These are phyloP conservation scores for Eristalis arbustorum DNA, from an alignment of 2,888 invertebrate genomes.

Conservation along the genomic window DNA sequence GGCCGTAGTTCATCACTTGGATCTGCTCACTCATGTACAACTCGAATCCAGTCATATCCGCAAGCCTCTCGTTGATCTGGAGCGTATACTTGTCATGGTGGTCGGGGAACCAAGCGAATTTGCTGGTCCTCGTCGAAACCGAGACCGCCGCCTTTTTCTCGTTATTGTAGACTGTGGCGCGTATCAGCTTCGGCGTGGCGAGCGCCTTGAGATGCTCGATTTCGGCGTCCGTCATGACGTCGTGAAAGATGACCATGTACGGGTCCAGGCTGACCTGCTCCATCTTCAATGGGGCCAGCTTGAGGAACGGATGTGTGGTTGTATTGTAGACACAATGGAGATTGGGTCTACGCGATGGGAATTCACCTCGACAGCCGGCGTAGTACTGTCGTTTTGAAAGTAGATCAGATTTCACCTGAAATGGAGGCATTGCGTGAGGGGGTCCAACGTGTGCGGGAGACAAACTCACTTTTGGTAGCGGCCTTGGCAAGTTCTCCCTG, in stretches of 20 bases:
- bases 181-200: slow-evolving; percentile 72
- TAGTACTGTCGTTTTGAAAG: background rate
- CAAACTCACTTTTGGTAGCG: slow-evolving; percentile 1
- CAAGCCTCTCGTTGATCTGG: slow-evolving; percentile 73
- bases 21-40: slow-evolving; percentile 74
- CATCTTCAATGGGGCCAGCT: slow-evolving; percentile 77
- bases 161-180: slow-evolving; percentile 74
- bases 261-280: slow-evolving; percentile 75
- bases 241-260: slow-evolving; percentile 76
- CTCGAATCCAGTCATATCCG: slow-evolving; percentile 76
- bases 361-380: slow-evolving; percentile 75
- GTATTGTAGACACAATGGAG: slow-evolving; percentile 75
- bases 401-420: background rate
- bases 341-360: slow-evolving; percentile 13
- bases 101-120: slow-evolving; percentile 75
- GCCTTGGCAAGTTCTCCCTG: slow-evolving; percentile 9
- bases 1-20: slow-evolving; percentile 77
- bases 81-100: slow-evolving; percentile 53
- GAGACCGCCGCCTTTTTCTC: slow-evolving; percentile 34
- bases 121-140: slow-evolving; percentile 74
- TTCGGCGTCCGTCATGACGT: slow-evolving; percentile 74
- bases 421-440: background rate
- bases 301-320: slow-evolving; percentile 74
- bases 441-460: background rate
- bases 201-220: slow-evolving; percentile 73